Evolutionary conservation across 2,797 vertebrate species (phyloP).

Genomic region (Sebastes umbrosus): DNA sequence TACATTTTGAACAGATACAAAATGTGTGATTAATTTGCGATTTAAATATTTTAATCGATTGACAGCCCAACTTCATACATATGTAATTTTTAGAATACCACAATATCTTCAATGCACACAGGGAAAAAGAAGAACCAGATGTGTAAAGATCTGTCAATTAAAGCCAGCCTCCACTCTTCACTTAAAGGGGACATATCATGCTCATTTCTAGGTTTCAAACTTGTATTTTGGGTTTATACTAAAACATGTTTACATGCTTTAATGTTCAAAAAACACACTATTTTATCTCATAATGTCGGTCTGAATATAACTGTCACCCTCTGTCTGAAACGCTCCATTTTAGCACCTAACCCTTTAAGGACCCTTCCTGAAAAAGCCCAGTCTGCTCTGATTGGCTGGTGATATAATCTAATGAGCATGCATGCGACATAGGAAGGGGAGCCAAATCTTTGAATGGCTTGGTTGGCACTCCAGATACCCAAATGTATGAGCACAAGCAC

Average conservation of each 20-base stretch:
- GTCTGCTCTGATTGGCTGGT: neutral
- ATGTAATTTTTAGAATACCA: neutral
- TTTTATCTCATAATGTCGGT: neutral
- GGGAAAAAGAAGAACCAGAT: too few species aligned
- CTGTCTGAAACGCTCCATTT: neutral
- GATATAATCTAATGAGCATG: neutral
- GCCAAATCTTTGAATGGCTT: neutral
- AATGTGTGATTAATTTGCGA: too few species aligned
- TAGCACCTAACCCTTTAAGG: neutral
- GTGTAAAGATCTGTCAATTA: slow-evolving; percentile 2
- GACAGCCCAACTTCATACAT: neutral
- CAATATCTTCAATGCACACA: neutral
- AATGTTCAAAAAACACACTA: rapidly evolving
- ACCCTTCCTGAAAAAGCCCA: neutral
- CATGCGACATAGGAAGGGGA: neutral
- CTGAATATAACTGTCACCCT: neutral
- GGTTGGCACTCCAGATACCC: neutral
- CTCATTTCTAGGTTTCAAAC: neutral
- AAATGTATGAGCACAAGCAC: neutral
- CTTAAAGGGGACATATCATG: neutral
- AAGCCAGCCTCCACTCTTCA: neutral
- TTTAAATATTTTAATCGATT: too few species aligned
- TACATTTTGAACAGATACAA: too few species aligned
- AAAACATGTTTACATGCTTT: neutral
- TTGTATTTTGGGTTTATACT: neutral